These are phyloP conservation scores for Microtus montanus DNA, from an alignment of 2,113 vertebrate species.

Conservation along the genomic window DNA sequence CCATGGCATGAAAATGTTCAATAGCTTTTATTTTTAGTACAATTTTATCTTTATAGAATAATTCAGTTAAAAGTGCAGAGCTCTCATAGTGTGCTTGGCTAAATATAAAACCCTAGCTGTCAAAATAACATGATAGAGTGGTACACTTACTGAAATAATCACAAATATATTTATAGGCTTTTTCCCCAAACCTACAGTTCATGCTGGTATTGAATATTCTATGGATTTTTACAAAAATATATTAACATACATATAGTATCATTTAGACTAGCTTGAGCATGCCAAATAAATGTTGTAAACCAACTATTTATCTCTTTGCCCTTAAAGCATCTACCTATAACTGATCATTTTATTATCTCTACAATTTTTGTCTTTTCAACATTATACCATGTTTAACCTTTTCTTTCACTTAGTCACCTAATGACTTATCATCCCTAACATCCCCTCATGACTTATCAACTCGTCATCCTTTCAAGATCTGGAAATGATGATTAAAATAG, in stretches of 20 bases:
- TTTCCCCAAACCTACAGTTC: neutral
- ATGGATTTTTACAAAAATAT: neutral
- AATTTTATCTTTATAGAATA: neutral
- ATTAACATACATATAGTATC: neutral
- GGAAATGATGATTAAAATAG: neutral
- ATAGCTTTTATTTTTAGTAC: neutral
- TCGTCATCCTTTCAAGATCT: neutral
- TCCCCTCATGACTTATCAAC: neutral
- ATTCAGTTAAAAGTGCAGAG: neutral
- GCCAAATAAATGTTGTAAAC: neutral
- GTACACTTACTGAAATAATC: no score
- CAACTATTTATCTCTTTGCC: neutral
- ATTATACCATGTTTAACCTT: neutral
- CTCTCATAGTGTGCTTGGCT: accelerated
- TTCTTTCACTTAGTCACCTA: neutral
- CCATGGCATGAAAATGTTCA: neutral
- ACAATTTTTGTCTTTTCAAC: neutral
- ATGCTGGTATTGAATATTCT: neutral
- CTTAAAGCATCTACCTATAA: neutral
- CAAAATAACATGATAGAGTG: neutral
- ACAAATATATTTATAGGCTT: neutral
- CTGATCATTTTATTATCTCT: neutral
- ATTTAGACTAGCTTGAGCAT: neutral
- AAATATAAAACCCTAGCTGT: neutral
- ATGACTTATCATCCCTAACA: no score